phyloP scores from a whole-genome alignment of 2,888 invertebrate species.

The Sisyra nigra region DNA sequence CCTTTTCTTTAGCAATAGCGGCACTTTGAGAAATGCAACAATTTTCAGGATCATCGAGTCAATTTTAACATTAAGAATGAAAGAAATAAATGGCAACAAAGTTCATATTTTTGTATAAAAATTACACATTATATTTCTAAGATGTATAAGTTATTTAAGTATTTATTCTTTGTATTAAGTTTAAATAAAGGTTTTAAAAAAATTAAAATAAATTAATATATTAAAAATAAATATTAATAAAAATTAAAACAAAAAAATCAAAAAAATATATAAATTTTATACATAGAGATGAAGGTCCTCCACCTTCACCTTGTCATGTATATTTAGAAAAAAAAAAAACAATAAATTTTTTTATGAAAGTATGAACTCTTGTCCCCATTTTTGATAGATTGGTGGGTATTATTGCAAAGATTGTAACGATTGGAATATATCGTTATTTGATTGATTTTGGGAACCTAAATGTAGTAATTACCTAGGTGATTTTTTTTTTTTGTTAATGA shows the following conservation, averaged over 20 bases:
- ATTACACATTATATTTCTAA: not conserved
- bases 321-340: constrained; percentile 8
- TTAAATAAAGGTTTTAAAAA: constrained; percentile 30
- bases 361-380: no score
- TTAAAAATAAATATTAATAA: constrained; percentile 25
- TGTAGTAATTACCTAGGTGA: no score
- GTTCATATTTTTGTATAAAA: not conserved
- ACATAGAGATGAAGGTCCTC: constrained; percentile 11
- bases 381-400: no score
- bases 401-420: no score
- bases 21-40: not conserved
- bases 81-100: constrained; percentile 2
- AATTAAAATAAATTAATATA: constrained; percentile 30
- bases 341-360: constrained; percentile 3
- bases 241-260: constrained; percentile 24
- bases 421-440: no score
- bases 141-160: not conserved
- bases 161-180: constrained; percentile 30
- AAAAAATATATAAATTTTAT: constrained; percentile 19
- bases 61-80: constrained; percentile 1
- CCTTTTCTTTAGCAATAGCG: not conserved
- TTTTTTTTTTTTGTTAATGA: no score
- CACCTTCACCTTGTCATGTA: constrained; percentile 9
- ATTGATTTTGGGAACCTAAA: no score
- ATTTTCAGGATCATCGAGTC: no score